phyloP scores from a whole-genome alignment of 2,888 invertebrate species.

The Aspidiotus destructor region DNA sequence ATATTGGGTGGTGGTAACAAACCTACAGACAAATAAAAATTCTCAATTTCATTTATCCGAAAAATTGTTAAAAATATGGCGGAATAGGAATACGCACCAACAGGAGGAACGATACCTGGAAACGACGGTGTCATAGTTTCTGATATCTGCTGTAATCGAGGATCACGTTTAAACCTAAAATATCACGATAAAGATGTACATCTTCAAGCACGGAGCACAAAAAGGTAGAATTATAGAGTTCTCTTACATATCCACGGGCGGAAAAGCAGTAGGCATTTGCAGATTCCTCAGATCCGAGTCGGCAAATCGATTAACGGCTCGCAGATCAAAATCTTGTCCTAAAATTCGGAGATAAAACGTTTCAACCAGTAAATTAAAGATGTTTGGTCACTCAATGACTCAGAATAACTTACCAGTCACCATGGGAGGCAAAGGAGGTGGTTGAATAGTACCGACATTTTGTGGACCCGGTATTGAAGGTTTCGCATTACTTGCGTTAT shows the following conservation, averaged over 20 bases:
- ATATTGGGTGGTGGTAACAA: constrained; percentile 26
- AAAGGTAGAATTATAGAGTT: background rate
- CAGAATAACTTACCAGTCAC: constrained; percentile 5
- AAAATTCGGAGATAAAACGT: background rate
- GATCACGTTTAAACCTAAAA: constrained; percentile 25
- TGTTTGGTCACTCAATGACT: too few species aligned
- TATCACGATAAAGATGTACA: background rate
- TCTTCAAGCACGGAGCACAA: too few species aligned
- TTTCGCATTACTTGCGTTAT: background rate
- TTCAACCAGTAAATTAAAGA: too few species aligned
- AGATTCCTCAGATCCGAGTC: constrained; percentile 72
- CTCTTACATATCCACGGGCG: constrained; percentile 24
- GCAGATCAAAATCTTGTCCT: constrained; percentile 53
- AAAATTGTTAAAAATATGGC: too few species aligned
- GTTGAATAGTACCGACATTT: constrained; percentile 31
- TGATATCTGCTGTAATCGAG: constrained; percentile 22
- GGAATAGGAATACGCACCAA: background rate
- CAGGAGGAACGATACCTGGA: constrained; percentile 17
- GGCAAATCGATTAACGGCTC: constrained; percentile 44
- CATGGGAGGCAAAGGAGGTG: constrained; percentile 29
- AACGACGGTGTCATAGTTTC: constrained; percentile 16
- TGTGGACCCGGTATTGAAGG: background rate
- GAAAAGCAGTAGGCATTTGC: constrained; percentile 13
- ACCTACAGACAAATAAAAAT: background rate
- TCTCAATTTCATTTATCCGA: too few species aligned